Percentiles rank a stretch among this genome's conserved stretches.
Conservation (phyloP, 2,888 invertebrate species). For the Orthonychiurus folsomi region DNA sequence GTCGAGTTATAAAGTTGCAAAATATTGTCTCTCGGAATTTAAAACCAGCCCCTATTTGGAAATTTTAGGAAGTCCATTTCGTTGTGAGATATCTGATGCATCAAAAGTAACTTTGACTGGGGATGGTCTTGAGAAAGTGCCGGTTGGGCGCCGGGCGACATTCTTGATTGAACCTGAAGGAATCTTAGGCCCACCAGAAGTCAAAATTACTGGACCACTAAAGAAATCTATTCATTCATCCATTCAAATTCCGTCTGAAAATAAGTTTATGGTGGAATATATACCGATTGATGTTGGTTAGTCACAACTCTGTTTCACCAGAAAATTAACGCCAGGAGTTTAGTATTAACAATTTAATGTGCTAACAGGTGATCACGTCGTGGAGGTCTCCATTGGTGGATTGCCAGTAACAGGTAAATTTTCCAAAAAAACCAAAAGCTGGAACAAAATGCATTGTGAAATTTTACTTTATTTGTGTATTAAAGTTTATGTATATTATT, state of each 20-base stretch:
- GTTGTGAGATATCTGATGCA: conserved; percentile 68
- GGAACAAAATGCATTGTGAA: no score
- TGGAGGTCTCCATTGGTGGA: conserved; percentile 63
- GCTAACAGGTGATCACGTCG: conserved; percentile 67
- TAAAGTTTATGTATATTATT: no score
- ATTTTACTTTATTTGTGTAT: no score
- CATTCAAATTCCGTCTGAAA: conserved; percentile 44
- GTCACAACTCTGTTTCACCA: conserved; percentile 35
- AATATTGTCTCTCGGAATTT: no score
- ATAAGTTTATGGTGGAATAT: conserved; percentile 52
- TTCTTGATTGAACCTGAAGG: conserved; percentile 81
- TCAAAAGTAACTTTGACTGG: conserved; percentile 71
- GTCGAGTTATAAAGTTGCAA: no score
- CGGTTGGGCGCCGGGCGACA: conserved; percentile 71
- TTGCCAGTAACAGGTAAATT: conserved; percentile 65
- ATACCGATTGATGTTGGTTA: conserved; percentile 77
- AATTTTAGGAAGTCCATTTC: conserved; percentile 65
- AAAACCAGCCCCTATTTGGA: no score
- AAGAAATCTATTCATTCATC: conserved; percentile 59
- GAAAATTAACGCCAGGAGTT: neutral
- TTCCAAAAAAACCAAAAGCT: no score
- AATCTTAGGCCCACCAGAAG: conserved; percentile 56
- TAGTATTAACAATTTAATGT: neutral
- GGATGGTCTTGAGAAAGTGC: conserved; percentile 78
- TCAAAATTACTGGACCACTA: conserved; percentile 69